Evolutionary conservation across 2,113 vertebrate genomes (phyloP).

Genomic region (Bufo gargarizans): DNA sequence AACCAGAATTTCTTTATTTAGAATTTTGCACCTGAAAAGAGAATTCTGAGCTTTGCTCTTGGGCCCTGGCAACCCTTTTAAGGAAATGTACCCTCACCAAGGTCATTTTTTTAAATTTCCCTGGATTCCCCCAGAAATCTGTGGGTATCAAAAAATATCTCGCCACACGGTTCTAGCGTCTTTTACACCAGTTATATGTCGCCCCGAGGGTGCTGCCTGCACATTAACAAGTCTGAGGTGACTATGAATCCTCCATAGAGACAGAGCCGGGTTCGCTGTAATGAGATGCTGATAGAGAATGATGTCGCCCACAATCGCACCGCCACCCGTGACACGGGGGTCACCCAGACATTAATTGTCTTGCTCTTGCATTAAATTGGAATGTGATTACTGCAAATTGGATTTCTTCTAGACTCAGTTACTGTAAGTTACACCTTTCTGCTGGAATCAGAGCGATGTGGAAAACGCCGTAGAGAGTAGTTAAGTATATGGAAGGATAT

Average conservation of each 20-base stretch:
- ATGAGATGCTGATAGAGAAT: neutral
- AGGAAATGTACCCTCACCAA: no score
- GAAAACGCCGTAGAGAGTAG: neutral
- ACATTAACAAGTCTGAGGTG: neutral
- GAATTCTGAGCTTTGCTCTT: no score
- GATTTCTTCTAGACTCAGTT: slow-evolving; percentile 10
- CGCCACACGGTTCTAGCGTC: no score
- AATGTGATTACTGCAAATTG: neutral
- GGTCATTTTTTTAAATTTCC: no score
- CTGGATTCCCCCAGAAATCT: no score
- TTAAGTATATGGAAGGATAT: neutral
- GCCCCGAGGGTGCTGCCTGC: neutral
- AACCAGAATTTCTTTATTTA: no score
- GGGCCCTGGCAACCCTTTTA: no score
- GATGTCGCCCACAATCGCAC: neutral
- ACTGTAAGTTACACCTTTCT: neutral
- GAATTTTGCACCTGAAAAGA: no score
- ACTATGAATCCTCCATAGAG: neutral
- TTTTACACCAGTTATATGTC: no score
- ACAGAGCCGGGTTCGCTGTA: neutral
- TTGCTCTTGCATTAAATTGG: slow-evolving; percentile 8
- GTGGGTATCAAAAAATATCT: no score
- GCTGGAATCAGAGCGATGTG: neutral
- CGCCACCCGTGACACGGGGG: neutral
- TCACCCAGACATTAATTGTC: neutral